Evolutionary conservation across 1,140 invertebrate species (phyloP).

Genomic region (Micrasema minimum): DNA sequence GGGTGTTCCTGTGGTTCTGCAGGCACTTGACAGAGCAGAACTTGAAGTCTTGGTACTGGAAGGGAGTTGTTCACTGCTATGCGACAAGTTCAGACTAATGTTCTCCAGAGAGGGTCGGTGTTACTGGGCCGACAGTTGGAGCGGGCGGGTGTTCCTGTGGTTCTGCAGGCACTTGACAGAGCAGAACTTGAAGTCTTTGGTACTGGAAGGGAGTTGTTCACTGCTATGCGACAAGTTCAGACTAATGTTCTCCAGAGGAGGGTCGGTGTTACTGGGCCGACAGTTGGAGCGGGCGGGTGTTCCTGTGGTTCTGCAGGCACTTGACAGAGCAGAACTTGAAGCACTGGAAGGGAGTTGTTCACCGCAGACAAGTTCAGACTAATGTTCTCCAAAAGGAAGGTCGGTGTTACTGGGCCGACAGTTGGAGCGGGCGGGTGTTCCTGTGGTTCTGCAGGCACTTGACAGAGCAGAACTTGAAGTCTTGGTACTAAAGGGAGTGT

Average conservation of each 20-base stretch:
- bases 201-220: conserved; percentile 91
- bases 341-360: conserved; percentile 89
- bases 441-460: conserved; percentile 82
- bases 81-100: too few species aligned
- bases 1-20: conserved; percentile 74
- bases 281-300: conserved; percentile 62
- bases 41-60: conserved; percentile 80
- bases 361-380: too few species aligned
- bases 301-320: conserved; percentile 81
- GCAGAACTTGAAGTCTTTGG: conserved; percentile 80
- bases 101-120: too few species aligned
- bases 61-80: too few species aligned
- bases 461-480: conserved; percentile 82
- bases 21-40: conserved; percentile 85
- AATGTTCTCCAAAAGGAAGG: too few species aligned
- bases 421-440: conserved; percentile 63
- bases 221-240: too few species aligned
- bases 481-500: conserved; percentile 85
- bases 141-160: conserved; percentile 70
- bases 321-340: conserved; percentile 83
- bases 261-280: conserved; percentile 50
- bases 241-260: too few species aligned
- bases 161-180: conserved; percentile 79
- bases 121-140: conserved; percentile 57
- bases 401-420: conserved; percentile 53